Conservation (phyloP, 2,888 invertebrate genomes). For the Gortyna flavago region DNA sequence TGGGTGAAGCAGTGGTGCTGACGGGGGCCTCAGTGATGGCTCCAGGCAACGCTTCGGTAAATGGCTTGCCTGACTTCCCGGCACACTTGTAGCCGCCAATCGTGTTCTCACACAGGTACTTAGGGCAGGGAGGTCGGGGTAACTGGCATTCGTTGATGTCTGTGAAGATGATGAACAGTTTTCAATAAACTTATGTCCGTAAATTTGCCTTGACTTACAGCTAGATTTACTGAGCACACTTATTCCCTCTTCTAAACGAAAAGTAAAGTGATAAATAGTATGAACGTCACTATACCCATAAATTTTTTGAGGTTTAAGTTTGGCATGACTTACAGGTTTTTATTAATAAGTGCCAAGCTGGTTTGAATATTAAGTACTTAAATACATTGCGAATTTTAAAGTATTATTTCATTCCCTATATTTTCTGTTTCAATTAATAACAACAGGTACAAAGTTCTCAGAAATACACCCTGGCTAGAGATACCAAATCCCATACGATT, state of each 20-base stretch:
- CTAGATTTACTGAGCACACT: not conserved
- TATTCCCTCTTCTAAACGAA: not conserved
- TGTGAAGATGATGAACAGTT: conserved; percentile 50
- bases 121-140: conserved; percentile 85
- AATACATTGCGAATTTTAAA: not conserved
- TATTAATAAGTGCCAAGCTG: not conserved
- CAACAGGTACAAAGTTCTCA: too few species aligned
- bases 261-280: not conserved
- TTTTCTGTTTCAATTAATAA: too few species aligned
- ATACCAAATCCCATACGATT: not conserved
- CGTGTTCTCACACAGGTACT: conserved; percentile 87
- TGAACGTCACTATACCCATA: not conserved
- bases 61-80: conserved; percentile 85
- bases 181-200: not conserved
- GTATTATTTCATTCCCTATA: too few species aligned
- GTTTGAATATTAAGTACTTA: not conserved
- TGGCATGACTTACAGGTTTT: not conserved
- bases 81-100: conserved; percentile 88
- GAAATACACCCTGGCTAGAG: not conserved
- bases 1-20: conserved; percentile 63
- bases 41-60: conserved; percentile 74
- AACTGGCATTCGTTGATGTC: conserved; percentile 96
- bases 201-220: not conserved
- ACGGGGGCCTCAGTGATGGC: conserved; percentile 69
- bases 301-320: not conserved